Base-by-base conservation (phyloP, 2,888 invertebrate genomes). In the Baronia brevicornis region DNA sequence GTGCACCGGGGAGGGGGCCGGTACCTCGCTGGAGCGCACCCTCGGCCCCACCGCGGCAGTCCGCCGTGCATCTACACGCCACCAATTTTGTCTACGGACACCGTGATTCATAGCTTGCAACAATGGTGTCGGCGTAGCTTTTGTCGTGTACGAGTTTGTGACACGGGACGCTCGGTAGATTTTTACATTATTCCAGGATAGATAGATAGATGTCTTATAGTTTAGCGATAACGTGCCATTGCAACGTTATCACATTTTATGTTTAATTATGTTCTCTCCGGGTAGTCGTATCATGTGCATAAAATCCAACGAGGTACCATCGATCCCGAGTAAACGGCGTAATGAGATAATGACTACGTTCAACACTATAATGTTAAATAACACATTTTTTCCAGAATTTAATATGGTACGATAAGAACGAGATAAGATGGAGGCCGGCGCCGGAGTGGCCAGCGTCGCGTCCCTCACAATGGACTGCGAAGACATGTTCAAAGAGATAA, bases 401-500 rank as follows among this genome's bases (percentile, higher is more conserved):
- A 78, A 79, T 62, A 38, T 12, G 15, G 10, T n/a, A 6, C 6
- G 4, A 22, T 7, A 19, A 11, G 12, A 7, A 17, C 22, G 35
- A 33, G 73, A 73, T 61, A 56, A 28, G 13, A 87, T 87, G 87
- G 87, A 88, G 62, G 62, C 60, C 42, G 69, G 72, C 70, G 85
- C 75, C 39, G 68, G 73, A 40, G 73, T 62, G 42, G 64, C 60
- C 53, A 60, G 69, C 60, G 78, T 73, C 39, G 73, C 87, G 32
- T 73, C 88, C 48, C 86, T 87, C 57, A 85, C 88, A 59, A 85
- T 89, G 77, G 89, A 89, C 73, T 88, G 93, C 84, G 93, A 93
- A 79, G 93, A 93, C 66, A 93, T 93, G 91, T 93, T 93, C 72
- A 95, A 95, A 75, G 95, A 95, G 87, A 95, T 95, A 64, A 95